A percentile compares a stretch with the other conserved stretches of the same genome.
These are phyloP conservation scores for Brachyhypopomus occidentalis DNA, from an alignment of 2,113 vertebrate species.

Conservation along the genomic window DNA sequence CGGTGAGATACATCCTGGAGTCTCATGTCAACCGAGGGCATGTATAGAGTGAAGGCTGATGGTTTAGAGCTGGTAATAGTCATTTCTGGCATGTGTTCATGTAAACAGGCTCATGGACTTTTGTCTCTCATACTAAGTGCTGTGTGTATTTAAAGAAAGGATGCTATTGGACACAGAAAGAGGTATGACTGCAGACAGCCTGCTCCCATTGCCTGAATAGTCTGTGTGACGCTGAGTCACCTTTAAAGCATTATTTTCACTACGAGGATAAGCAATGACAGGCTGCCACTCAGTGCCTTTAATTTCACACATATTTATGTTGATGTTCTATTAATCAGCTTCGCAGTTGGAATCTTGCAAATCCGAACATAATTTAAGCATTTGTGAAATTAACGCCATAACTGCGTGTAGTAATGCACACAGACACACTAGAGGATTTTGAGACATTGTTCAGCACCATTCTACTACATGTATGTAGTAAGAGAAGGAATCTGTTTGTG, in stretches of 20 bases:
- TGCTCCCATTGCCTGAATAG: neutral
- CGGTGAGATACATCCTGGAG: no score
- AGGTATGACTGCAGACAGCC: no score
- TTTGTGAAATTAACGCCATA: constrained; percentile 12
- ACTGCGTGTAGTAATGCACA: neutral
- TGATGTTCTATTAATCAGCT: constrained; percentile 23
- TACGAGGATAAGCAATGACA: neutral
- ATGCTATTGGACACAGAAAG: no score
- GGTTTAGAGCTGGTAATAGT: no score
- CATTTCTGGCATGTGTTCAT: no score
- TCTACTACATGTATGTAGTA: neutral
- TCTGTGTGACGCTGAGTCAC: neutral
- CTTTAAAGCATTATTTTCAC: neutral
- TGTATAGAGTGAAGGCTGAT: no score
- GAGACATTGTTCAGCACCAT: neutral
- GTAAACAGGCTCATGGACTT: no score
- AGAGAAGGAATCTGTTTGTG: constrained; percentile 38
- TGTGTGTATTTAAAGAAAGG: no score
- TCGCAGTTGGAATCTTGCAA: constrained; percentile 2
- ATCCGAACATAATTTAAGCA: constrained; percentile 2
- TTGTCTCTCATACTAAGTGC: no score
- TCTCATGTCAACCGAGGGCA: no score
- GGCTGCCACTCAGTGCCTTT: neutral
- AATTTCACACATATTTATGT: constrained; percentile 14
- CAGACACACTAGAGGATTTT: constrained; percentile 7